Evolutionary conservation across 2,113 vertebrate species (phyloP), one percentile per base, ranked within the genome.

Genomic region (Polyodon spathula): DNA sequence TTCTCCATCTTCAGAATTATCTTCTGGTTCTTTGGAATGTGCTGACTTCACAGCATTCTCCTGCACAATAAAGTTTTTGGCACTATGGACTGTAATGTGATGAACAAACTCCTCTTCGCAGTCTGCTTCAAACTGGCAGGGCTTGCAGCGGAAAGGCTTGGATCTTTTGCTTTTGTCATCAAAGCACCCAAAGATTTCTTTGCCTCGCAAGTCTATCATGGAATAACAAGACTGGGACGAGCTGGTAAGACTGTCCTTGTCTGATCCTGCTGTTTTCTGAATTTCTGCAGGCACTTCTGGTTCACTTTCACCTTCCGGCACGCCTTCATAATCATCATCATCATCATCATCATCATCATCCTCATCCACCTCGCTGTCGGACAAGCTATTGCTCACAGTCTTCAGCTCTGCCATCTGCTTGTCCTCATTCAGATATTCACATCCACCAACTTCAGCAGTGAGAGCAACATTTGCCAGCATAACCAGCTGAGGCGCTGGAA

Each of bases 401-500:
- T 90, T 92, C 69, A 98, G 75, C 68, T 98, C 95, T 54, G 93
- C 89, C 94, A 97, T 98, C 69, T 97, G 92, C 62, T 92, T 92
- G 62, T 94, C 93, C 56, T 94, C 94, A 0, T 82, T 84, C 10
- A 81, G 70, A 55, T 87, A 88, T 16, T 92, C 93, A 0, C 84
- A 85, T 63, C 81, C 83, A 3, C 68, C 79, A 1, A 86, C 80
- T 66, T 93, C 94, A 1, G 84, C 81, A 0, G 90, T 92, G 69
- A 93, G 75, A 17, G 94, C 94, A 50, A 97, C 94, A 2, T 97
- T 98, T 54, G 95, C 95, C 71, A 98, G 76, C 94, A 98, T 95
- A 60, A 97, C 94, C 50, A 97, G 89, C 82, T 97, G 94, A 27
- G 94, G 95, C 3, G 92, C 90, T 0, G 89, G 91, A 71, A 95